Base-by-base conservation (phyloP, 2,888 invertebrate species). In the Heliothis peltigera region DNA sequence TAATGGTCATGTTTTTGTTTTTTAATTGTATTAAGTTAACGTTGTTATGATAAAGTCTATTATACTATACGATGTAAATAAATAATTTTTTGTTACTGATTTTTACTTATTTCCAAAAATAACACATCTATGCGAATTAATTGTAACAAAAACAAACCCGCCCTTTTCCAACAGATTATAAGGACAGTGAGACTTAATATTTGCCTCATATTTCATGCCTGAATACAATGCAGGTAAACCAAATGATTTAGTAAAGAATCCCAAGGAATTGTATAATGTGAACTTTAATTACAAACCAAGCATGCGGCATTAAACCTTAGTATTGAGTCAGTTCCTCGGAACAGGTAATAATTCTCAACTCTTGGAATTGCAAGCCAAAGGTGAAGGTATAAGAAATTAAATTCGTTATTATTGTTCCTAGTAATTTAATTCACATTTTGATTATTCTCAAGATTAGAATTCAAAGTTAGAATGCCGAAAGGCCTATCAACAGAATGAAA, bases 1-100 rank as follows among this genome's bases (percentile, higher is more conserved):
- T n/a, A n/a, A n/a, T 25, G 35, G 22, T 48, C 8, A 8, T 43
- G 15, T 59, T 51, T 61, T 62, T 18, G 54, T 61, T 54, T 62
- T 49, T 35, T 22, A 39, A 5, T 12, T 39, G 32, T 46, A 5
- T 5, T 47, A 7, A 58, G 28, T 43, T 48, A 28, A 18, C 28
- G 49, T 65, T 49, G 17, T 22, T 17, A 7, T 28, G 8, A 1
- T 47, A n/a, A n/a, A 22, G 2, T 22, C 4, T 19, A 19, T 44
- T 44, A 1, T 42, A 17, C 7, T n/a, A n/a, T n/a, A n/a, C n/a
- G n/a, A n/a, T n/a, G n/a, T n/a, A n/a, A n/a, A n/a, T n/a, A n/a
- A n/a, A n/a, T n/a, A n/a, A n/a, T n/a, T n/a, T n/a, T n/a, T n/a
- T n/a, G n/a, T n/a, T n/a, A n/a, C n/a, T n/a, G n/a, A n/a, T n/a